These are phyloP conservation scores for Onychorhynchus coronatus DNA, from an alignment of 2,113 vertebrate species.

Conservation along the genomic window DNA sequence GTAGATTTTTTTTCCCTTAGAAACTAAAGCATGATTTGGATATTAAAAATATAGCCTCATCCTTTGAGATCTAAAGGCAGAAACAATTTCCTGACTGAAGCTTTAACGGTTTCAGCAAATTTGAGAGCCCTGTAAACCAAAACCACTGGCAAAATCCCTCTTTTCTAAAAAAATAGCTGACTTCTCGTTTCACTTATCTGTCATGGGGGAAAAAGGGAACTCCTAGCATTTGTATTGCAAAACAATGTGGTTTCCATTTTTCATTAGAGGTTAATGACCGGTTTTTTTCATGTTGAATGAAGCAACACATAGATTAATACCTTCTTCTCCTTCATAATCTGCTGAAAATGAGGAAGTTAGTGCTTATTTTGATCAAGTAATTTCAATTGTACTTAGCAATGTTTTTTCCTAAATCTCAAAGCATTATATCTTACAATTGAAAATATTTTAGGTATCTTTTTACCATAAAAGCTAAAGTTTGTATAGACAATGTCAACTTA, in stretches of 20 bases:
- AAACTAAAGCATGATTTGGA: not conserved
- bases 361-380: not conserved
- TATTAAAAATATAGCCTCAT: not conserved
- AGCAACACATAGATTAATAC: not conserved
- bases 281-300: not conserved
- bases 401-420: not conserved
- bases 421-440: not conserved
- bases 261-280: not conserved
- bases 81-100: not conserved
- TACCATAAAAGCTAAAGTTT: not conserved
- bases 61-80: not conserved
- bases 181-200: not conserved
- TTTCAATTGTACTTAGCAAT: not conserved
- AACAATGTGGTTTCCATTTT: not conserved
- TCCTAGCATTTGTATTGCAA: not conserved
- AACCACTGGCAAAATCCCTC: conserved; percentile 10
- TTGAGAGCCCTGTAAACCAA: not conserved
- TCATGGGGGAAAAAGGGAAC: conserved; percentile 3
- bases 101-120: not conserved
- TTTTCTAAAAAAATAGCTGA: not conserved
- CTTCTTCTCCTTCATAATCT: not conserved
- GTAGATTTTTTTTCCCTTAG: not conserved
- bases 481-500: not conserved
- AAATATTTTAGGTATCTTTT: not conserved
- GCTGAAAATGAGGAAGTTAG: not conserved